Base-by-base conservation (phyloP, 1,140 invertebrate species). In the Antheraea pernyi region DNA sequence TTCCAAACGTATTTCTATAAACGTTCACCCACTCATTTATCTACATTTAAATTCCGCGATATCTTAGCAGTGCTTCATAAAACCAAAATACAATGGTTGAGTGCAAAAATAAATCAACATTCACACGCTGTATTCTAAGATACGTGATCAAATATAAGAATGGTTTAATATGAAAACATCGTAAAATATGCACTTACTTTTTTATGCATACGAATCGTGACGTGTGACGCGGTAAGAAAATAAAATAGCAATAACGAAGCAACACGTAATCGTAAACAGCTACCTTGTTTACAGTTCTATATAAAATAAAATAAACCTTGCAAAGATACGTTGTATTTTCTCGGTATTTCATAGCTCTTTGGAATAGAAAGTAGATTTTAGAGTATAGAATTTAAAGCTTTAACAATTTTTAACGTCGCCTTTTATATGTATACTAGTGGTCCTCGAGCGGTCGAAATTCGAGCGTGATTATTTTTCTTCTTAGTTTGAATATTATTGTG, bases 111-210 rank as follows among this genome's bases (percentile, higher is more conserved):
- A 19, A 65, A 65, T 65, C 63, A 65, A 65, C 63, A 65, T 19
- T 19, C 63, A 46, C n/a, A 18, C 46, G 10, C 46, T 0, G 7
- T 18, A 18, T 39, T 48, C 10, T 19, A n/a, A 19, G 18, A 65
- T 42, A 67, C 65, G 42, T 67, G 60, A 46, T 72, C 48, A 46
- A 37, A 65, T 68, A 62, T 58, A 65, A 37, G 63, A 39, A 65
- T 39, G 64, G 37, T 60, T 48, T 30, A 61, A 68, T 66, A 72
- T 61, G 37, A 60, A 65, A 69, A 69, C 64, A 61, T 36, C 53
- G 37, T 72, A 61, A 71, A 65, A 66, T 16, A 53, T 53, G 46
- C 46, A 53, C 46, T 53, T 53, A 53, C 39, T 53, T 53, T 53
- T 53, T 69, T 63, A n/a, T 63, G 30, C 61, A 60, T 60, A 16